Conservation (phyloP, 2,113 vertebrate genomes). For the Nothocercus nigrocapillus region DNA sequence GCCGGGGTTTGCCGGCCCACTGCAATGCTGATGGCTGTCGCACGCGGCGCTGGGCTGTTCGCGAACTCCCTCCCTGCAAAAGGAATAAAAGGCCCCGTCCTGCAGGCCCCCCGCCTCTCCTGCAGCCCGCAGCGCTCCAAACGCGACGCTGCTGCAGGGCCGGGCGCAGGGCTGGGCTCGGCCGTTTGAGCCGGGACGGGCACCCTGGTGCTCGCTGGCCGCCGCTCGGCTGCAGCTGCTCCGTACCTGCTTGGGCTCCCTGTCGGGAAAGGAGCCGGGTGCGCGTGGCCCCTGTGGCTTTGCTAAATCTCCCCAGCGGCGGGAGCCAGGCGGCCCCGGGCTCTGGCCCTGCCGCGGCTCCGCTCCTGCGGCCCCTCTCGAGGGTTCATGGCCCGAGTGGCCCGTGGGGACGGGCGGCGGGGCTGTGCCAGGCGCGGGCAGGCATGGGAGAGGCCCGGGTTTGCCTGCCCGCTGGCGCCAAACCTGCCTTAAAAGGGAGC, state of each 20-base stretch:
- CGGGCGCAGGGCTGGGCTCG: too few species aligned
- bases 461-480: rapidly evolving
- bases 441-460: background rate
- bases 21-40: rapidly evolving
- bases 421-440: background rate
- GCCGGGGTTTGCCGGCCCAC: rapidly evolving
- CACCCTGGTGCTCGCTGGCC: too few species aligned
- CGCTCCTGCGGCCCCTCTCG: too few species aligned
- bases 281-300: too few species aligned
- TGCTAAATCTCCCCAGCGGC: too few species aligned
- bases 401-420: background rate
- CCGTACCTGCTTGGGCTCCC: too few species aligned
- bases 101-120: rapidly evolving
- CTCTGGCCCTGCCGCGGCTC: too few species aligned
- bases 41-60: background rate
- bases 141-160: rapidly evolving
- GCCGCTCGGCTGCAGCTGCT: too few species aligned
- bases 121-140: too few species aligned
- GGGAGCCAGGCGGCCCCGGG: too few species aligned
- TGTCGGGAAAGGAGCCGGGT: too few species aligned
- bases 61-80: background rate
- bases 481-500: slow-evolving; percentile 51
- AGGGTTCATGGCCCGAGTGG: background rate
- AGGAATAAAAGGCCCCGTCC: background rate
- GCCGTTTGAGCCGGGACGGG: too few species aligned